Conservation (phyloP, 92 coral and sea anemone genomes). For the Parazoanthus darwini region DNA sequence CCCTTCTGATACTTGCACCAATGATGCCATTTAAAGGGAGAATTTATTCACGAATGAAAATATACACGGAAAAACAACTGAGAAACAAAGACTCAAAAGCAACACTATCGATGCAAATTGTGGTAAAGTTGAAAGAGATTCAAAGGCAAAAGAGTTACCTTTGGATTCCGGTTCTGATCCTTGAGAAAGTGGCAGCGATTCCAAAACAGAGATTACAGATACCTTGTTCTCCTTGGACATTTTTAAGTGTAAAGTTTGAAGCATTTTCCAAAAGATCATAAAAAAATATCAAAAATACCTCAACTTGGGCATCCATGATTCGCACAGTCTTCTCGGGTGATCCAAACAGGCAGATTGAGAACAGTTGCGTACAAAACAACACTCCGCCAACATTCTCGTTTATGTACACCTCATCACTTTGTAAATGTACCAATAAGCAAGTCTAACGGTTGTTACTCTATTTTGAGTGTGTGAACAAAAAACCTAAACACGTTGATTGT, state of each 20-base stretch:
- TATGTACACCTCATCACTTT: background rate
- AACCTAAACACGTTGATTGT: background rate
- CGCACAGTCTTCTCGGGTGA: constrained; percentile 12
- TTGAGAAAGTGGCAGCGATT: background rate
- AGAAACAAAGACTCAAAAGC: constrained; percentile 7
- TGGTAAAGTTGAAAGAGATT: background rate
- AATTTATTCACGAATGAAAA: constrained; percentile 26
- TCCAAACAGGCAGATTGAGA: background rate
- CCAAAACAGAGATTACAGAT: constrained; percentile 11
- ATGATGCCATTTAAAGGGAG: constrained; percentile 11
- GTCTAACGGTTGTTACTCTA: background rate
- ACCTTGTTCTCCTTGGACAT: constrained; percentile 19
- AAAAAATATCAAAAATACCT: constrained; percentile 26
- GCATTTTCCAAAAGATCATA: background rate
- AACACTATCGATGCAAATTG: constrained; percentile 6
- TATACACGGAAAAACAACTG: background rate
- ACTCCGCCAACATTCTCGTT: background rate
- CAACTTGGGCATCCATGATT: constrained; percentile 35
- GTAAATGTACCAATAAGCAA: background rate
- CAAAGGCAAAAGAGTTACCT: constrained; percentile 29
- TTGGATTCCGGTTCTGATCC: constrained; percentile 24
- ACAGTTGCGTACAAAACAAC: constrained; percentile 1
- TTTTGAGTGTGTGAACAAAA: background rate
- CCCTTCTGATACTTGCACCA: constrained; percentile 12
- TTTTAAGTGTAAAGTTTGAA: background rate